Conservation (phyloP, 2,113 vertebrate genomes). For the Delphinus delphis region DNA sequence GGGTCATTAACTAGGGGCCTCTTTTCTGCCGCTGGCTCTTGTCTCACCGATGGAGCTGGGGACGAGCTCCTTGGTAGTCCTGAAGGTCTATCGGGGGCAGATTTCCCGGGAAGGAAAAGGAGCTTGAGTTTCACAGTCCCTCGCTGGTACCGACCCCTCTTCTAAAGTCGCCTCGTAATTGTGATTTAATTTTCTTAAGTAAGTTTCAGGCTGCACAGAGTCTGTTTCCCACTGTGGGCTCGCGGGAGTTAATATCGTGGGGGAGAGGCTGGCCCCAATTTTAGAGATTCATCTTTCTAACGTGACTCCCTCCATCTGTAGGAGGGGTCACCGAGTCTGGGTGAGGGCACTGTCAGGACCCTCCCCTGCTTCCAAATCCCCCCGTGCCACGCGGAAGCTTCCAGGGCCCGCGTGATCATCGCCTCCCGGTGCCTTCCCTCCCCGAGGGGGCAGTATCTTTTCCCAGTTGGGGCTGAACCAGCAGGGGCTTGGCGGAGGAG, state of each 20-base stretch:
- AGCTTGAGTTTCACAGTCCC: background rate
- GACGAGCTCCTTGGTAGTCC: background rate
- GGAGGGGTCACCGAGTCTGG: background rate
- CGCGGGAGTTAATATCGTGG: background rate
- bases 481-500: background rate
- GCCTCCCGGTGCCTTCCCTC: too few relatives aligned
- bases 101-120: background rate
- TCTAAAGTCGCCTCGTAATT: background rate
- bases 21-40: background rate
- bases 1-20: background rate
- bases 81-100: background rate
- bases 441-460: background rate
- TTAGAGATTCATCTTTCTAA: background rate
- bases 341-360: too few relatives aligned
- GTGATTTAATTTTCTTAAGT: background rate
- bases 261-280: background rate
- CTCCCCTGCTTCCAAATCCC: too few relatives aligned
- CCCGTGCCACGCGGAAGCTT: background rate
- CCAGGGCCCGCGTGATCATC: fast-evolving
- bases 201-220: background rate
- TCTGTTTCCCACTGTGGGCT: background rate
- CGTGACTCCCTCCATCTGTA: background rate
- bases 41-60: background rate
- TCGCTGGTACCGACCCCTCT: background rate
- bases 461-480: background rate